phyloP scores from a whole-genome alignment of 2,797 vertebrate species.

The Emys orbicularis region DNA sequence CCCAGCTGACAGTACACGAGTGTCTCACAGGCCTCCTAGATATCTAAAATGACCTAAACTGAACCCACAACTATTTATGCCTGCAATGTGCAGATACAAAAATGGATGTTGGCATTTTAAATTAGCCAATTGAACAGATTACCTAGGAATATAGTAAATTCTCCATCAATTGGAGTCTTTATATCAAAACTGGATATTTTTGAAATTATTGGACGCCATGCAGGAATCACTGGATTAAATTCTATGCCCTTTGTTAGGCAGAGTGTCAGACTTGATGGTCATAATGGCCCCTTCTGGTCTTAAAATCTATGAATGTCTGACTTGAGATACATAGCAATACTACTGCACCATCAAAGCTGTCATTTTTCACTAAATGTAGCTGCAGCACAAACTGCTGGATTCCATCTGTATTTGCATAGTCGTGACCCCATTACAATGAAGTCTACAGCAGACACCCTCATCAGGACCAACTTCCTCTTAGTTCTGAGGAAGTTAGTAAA shows the following conservation, averaged over 20 bases:
- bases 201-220: not conserved
- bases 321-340: not conserved
- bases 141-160: not conserved
- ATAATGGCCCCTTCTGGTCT: not conserved
- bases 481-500: not conserved
- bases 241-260: not conserved
- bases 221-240: not conserved
- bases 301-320: not conserved
- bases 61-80: not conserved
- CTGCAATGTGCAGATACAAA: fast-evolving
- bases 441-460: not conserved
- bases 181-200: not conserved
- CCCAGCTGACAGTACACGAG: not conserved
- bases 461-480: not conserved
- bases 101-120: not conserved
- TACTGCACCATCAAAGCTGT: not conserved
- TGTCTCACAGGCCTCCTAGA: not conserved
- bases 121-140: not conserved
- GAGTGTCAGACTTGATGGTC: not conserved
- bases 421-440: not conserved
- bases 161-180: fast-evolving
- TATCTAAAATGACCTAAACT: not conserved
- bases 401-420: not conserved
- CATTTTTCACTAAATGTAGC: not conserved
- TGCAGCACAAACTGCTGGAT: not conserved